A percentile compares a stretch with the other conserved stretches of the same genome.
Conservation (phyloP, 2,797 vertebrate genomes). For the Molossus molossus region DNA sequence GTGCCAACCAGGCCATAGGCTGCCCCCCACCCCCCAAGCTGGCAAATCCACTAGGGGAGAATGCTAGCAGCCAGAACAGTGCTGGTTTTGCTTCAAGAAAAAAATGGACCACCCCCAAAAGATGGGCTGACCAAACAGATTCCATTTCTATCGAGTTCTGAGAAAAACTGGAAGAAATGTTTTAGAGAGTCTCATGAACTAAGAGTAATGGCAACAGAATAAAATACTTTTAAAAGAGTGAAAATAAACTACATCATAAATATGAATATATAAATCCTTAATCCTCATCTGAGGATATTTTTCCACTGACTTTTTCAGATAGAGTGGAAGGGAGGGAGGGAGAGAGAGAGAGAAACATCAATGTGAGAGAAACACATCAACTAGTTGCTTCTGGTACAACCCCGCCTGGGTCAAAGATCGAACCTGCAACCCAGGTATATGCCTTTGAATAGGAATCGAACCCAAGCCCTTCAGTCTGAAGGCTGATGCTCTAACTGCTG, state of each 20-base stretch:
- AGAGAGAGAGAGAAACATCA: no score
- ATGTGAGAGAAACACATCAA: no score
- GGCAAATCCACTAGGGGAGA: background rate
- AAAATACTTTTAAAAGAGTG: background rate
- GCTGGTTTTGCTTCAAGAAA: background rate
- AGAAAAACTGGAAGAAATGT: conserved; percentile 1
- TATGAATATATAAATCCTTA: no score
- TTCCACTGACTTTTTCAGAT: no score
- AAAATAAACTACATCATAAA: background rate
- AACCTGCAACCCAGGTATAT: no score
- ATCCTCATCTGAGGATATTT: no score
- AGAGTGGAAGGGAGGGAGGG: no score
- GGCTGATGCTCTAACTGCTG: no score
- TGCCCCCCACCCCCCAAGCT: background rate
- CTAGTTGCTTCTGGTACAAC: no score
- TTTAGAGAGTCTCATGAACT: background rate
- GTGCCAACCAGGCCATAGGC: background rate
- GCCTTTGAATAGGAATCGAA: no score
- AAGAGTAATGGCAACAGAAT: background rate
- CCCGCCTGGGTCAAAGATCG: no score
- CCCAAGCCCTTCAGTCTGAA: no score
- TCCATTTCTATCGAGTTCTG: background rate
- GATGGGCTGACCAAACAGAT: background rate
- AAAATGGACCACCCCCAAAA: background rate
- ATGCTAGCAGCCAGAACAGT: background rate